Conservation (phyloP, 1,140 invertebrate genomes). For the Plodia interpunctella region DNA sequence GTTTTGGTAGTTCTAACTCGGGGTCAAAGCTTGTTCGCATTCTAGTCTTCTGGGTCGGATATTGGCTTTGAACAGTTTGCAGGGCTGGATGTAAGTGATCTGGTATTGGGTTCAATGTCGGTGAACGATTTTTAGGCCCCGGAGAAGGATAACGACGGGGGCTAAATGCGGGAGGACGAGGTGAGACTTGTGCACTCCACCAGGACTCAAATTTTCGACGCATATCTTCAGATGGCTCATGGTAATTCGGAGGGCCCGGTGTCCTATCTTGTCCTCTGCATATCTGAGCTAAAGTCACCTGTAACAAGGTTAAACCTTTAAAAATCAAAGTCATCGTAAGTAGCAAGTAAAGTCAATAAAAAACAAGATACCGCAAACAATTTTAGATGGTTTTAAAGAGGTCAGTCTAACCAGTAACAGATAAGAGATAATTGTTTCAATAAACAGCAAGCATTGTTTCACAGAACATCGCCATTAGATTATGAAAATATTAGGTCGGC, state of each 20-base stretch:
- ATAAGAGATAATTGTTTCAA: slow-evolving; percentile 69
- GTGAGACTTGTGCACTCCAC: slow-evolving; percentile 82
- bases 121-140: slow-evolving; percentile 71
- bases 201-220: slow-evolving; percentile 87
- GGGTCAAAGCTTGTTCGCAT: slow-evolving; percentile 97
- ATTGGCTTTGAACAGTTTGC: slow-evolving; percentile 84
- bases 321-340: slow-evolving; percentile 32
- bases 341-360: slow-evolving; percentile 37
- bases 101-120: slow-evolving; percentile 60
- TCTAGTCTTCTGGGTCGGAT: slow-evolving; percentile 90
- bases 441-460: slow-evolving; percentile 71
- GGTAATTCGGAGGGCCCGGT: slow-evolving; percentile 73
- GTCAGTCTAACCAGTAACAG: slow-evolving; percentile 70
- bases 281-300: slow-evolving; percentile 87
- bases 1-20: slow-evolving; percentile 94
- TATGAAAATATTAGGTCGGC: slow-evolving; percentile 75
- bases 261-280: slow-evolving; percentile 81
- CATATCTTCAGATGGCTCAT: slow-evolving; percentile 85
- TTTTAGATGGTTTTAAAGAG: slow-evolving; percentile 71
- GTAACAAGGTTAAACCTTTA: slow-evolving; percentile 61
- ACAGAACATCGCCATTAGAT: slow-evolving; percentile 76
- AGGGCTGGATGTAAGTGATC: slow-evolving; percentile 82
- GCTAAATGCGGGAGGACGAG: slow-evolving; percentile 78
- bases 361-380: slow-evolving; percentile 59
- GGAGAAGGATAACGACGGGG: slow-evolving; percentile 77